Conservation (phyloP, 2,888 invertebrate species). For the Drosophila yooni region DNA sequence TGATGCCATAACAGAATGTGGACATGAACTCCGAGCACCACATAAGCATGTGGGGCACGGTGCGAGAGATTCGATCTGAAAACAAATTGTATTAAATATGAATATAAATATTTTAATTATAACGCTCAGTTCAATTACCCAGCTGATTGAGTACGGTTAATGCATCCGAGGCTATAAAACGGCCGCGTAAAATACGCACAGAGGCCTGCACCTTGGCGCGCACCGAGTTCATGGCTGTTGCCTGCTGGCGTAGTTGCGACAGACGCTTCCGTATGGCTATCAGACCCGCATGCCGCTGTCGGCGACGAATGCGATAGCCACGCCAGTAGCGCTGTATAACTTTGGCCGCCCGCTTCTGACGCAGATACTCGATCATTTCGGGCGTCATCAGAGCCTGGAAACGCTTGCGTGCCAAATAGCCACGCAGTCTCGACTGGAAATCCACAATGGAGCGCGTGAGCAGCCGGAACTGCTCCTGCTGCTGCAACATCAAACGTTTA, state of each 20-base stretch:
- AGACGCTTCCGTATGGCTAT: conserved; percentile 77
- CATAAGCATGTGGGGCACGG: conserved; percentile 83
- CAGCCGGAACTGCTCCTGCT: conserved; percentile 74
- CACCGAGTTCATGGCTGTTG: conserved; percentile 73
- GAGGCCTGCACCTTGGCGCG: conserved; percentile 80
- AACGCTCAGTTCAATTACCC: conserved; percentile 63
- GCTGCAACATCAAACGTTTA: conserved; percentile 82
- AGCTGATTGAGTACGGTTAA: conserved; percentile 79
- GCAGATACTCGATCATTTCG: conserved; percentile 85
- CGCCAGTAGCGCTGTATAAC: conserved; percentile 88
- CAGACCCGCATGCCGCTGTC: conserved; percentile 71
- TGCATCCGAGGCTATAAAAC: conserved; percentile 81
- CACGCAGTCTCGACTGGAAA: conserved; percentile 85
- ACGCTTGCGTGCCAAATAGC: conserved; percentile 86
- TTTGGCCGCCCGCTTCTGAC: conserved; percentile 86
- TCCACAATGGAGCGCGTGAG: conserved; percentile 47
- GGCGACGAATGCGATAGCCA: conserved; percentile 85
- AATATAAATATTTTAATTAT: not conserved
- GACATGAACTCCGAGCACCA: conserved; percentile 83
- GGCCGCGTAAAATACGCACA: conserved; percentile 80
- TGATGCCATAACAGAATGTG: conserved; percentile 84
- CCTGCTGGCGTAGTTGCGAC: conserved; percentile 65
- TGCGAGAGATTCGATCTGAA: conserved; percentile 83
- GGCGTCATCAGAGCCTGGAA: conserved; percentile 85
- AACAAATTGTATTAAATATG: not conserved